These are phyloP conservation scores for Podarcis lilfordi DNA, from an alignment of 2,797 vertebrate genomes.

Conservation along the genomic window DNA sequence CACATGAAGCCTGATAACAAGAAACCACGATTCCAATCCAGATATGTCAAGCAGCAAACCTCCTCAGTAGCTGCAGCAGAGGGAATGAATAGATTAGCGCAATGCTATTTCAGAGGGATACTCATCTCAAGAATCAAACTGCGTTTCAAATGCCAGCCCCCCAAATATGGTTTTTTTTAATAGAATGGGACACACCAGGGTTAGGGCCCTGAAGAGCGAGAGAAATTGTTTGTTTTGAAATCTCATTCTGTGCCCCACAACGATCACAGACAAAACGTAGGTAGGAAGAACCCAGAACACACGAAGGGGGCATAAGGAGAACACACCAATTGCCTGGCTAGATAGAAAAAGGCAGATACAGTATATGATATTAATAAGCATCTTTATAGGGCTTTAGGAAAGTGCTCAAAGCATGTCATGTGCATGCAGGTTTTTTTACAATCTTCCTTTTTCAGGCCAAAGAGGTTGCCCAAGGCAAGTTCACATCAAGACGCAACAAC, in stretches of 20 bases:
- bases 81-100: slow-evolving; percentile 9
- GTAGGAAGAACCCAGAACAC: background rate
- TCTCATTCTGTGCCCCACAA: slow-evolving; percentile 16
- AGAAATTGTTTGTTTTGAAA: slow-evolving; percentile 9
- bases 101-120: slow-evolving; percentile 14
- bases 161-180: slow-evolving; percentile 24
- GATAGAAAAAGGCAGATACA: background rate
- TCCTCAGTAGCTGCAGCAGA: background rate
- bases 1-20: background rate
- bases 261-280: background rate
- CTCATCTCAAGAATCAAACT: slow-evolving; percentile 32
- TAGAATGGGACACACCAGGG: slow-evolving; percentile 13
- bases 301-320: slow-evolving; percentile 12
- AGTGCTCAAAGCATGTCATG: background rate
- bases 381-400: background rate
- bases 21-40: background rate
- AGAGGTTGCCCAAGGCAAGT: background rate
- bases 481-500: background rate
- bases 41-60: background rate
- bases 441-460: background rate
- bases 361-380: background rate
- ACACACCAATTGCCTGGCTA: background rate
- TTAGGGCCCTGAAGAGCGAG: slow-evolving; percentile 1
- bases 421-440: background rate
- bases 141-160: slow-evolving; percentile 8